Evolutionary conservation across 2,113 vertebrate species (phyloP).

Genomic region (Saccopteryx leptura): DNA sequence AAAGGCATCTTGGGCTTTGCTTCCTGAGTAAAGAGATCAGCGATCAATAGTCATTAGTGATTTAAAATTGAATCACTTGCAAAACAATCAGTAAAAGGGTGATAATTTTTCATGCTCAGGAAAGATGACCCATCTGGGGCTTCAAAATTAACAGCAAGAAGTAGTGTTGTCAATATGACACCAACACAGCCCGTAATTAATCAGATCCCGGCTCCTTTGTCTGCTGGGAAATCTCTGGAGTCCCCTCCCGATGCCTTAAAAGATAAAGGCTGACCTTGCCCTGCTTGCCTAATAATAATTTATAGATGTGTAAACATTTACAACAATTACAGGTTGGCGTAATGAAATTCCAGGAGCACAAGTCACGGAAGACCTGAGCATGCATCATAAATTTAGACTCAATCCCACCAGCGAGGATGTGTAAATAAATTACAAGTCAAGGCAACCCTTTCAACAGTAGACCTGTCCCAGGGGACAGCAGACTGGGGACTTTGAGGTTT

Average conservation of each 20-base stretch:
- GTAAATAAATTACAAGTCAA: conserved; percentile 81
- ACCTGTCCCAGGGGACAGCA: not conserved
- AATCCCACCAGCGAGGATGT: conserved; percentile 68
- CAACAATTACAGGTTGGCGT: conserved; percentile 81
- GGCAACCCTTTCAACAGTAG: conserved; percentile 73
- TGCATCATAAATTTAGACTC: conserved; percentile 84
- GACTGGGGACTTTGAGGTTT: conserved; percentile 48
- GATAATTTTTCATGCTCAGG: conserved; percentile 71
- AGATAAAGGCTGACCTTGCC: conserved; percentile 79
- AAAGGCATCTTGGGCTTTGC: not conserved
- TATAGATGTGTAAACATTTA: conserved; percentile 84
- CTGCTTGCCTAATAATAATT: conserved; percentile 81
- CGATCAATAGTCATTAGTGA: conserved; percentile 72
- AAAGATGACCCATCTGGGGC: conserved; percentile 59
- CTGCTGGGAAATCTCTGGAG: conserved; percentile 74
- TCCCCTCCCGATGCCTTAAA: conserved; percentile 63
- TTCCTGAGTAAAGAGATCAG: conserved; percentile 47
- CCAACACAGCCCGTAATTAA: conserved; percentile 66
- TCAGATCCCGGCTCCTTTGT: conserved; percentile 71
- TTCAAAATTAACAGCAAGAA: conserved; percentile 75
- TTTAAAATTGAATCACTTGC: conserved; percentile 69
- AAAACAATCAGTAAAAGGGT: conserved; percentile 66
- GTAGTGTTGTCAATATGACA: conserved; percentile 74
- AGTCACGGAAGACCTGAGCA: conserved; percentile 79
- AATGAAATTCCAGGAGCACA: conserved; percentile 78